Conservation (phyloP, 2,797 vertebrate genomes). For the Yasuhikotakia modesta region DNA sequence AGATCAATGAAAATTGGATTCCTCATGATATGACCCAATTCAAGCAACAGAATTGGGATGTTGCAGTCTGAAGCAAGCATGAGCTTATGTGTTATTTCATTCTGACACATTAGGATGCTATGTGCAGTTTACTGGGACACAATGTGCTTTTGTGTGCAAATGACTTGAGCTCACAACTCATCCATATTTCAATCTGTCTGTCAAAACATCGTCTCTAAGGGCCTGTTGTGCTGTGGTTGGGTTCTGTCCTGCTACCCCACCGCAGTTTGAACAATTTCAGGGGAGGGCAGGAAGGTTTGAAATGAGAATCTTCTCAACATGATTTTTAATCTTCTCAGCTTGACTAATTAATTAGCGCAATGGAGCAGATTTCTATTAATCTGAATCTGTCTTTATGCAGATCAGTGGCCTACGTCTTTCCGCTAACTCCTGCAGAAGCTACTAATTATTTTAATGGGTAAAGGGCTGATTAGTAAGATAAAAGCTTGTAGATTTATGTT, state of each 20-base stretch:
- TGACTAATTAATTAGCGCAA: conserved; percentile 52
- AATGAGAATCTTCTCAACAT: conserved; percentile 36
- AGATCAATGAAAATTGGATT: background rate
- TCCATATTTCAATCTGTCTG: conserved; percentile 17
- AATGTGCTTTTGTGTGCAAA: conserved; percentile 25
- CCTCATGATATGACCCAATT: background rate
- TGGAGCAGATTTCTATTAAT: conserved; percentile 40
- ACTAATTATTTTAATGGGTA: conserved; percentile 50
- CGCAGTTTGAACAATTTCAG: conserved; percentile 18
- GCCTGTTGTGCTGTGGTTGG: background rate
- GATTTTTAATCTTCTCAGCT: conserved; percentile 45
- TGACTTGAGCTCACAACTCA: conserved; percentile 33
- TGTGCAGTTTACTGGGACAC: conserved; percentile 1
- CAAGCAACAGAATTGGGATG: background rate
- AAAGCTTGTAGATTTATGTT: conserved; percentile 44
- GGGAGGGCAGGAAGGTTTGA: conserved; percentile 23
- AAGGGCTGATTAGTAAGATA: conserved; percentile 50
- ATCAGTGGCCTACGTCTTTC: conserved; percentile 33
- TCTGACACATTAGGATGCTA: background rate
- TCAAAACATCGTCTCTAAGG: conserved; percentile 15
- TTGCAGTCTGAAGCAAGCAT: background rate
- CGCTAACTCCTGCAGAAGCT: background rate
- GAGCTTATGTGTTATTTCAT: too few relatives aligned
- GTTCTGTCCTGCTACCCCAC: conserved; percentile 24
- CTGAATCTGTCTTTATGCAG: conserved; percentile 36